Percentiles rank a stretch among this genome's conserved stretches.
phyloP scores from a whole-genome alignment of 2,113 vertebrate genomes.

The Poeciliopsis prolifica region DNA sequence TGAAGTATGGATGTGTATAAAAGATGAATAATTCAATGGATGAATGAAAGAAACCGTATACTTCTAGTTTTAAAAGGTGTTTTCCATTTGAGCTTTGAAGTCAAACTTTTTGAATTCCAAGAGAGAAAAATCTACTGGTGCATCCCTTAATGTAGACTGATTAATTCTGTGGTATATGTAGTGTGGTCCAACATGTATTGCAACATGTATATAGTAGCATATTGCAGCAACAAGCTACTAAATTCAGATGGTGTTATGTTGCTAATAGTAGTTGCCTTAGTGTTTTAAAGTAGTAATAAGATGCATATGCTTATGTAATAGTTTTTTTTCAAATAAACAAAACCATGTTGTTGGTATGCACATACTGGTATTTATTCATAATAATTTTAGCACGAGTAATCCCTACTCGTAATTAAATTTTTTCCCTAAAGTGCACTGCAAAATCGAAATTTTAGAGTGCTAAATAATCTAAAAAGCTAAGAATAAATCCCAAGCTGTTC shows the following conservation, averaged over 20 bases:
- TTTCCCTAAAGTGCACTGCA: neutral
- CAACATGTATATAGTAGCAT: neutral
- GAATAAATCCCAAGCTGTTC: constrained; percentile 10
- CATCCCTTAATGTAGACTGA: neutral
- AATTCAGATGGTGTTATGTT: neutral
- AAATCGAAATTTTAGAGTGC: neutral
- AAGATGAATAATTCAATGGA: neutral
- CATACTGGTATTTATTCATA: too few species aligned
- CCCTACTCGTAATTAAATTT: neutral
- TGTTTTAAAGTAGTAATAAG: neutral
- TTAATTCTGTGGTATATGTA: neutral
- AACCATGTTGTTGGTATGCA: too few species aligned
- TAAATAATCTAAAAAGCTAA: neutral
- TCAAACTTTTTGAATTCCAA: neutral
- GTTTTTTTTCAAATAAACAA: too few species aligned
- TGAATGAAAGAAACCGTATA: neutral
- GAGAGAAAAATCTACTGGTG: neutral
- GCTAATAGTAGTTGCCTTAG: neutral
- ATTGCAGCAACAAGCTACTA: neutral
- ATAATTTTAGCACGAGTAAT: neutral
- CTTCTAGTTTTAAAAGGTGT: neutral
- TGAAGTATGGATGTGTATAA: neutral
- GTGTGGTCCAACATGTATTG: neutral
- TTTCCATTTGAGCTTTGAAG: neutral
- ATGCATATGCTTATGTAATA: too few species aligned